A percentile compares a stretch with the other conserved stretches of the same genome.
These are phyloP conservation scores for Cydia pomonella DNA, from an alignment of 1,140 invertebrate species.

Conservation along the genomic window DNA sequence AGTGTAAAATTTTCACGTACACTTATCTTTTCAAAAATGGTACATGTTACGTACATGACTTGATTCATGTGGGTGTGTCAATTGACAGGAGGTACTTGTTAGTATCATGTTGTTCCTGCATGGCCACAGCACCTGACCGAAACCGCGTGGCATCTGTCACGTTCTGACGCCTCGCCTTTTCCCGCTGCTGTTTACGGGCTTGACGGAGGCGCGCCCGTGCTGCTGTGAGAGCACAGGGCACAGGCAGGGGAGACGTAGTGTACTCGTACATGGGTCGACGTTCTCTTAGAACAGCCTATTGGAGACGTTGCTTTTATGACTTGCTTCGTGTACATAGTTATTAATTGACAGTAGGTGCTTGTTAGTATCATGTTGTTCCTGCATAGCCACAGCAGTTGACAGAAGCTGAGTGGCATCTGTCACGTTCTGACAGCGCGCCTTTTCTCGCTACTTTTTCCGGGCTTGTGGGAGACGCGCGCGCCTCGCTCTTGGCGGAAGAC, in stretches of 20 bases:
- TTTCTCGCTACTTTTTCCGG: constrained; percentile 54
- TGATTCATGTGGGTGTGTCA: too few species aligned
- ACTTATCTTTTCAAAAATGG: too few species aligned
- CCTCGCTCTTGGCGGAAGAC: constrained; percentile 53
- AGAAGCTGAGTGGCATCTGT: too few species aligned
- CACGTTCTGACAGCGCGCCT: constrained; percentile 59
- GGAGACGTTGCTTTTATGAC: too few species aligned
- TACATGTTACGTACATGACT: too few species aligned
- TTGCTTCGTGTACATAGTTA: too few species aligned
- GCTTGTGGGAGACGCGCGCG: constrained; percentile 55
- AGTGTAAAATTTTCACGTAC: too few species aligned
- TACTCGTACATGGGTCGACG: constrained; percentile 62
- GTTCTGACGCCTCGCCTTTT: constrained; percentile 58
- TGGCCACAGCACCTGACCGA: constrained; percentile 47
- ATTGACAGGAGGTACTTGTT: not conserved
- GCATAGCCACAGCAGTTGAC: constrained; percentile 47
- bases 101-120: constrained; percentile 59
- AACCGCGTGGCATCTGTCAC: constrained; percentile 59
- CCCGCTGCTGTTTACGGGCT: constrained; percentile 56
- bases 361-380: constrained; percentile 57
- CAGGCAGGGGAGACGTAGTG: constrained; percentile 50
- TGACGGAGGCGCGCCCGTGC: constrained; percentile 56
- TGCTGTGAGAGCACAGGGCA: constrained; percentile 43
- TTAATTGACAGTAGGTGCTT: not conserved
- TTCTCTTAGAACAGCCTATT: constrained; percentile 66